Evolutionary conservation across 2,797 vertebrate genomes (phyloP), one percentile per base, ranked within the genome.

Genomic region (Girardinus metallicus): DNA sequence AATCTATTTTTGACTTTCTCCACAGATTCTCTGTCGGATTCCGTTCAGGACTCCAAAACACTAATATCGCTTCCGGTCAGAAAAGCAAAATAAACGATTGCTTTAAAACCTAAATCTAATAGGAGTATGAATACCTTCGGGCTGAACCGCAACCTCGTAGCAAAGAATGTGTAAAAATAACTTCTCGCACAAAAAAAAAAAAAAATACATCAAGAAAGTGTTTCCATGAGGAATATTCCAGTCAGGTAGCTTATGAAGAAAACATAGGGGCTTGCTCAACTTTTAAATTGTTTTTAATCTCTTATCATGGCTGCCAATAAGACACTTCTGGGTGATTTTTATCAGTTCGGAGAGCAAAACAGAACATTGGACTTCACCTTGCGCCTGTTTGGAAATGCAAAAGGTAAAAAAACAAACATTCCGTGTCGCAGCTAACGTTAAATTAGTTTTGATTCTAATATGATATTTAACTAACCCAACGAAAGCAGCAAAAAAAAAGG

Each of bases 361-460:
- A 29, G 41, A 44, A 71, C 41, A n/a, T 71, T 71, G 68, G 68
- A 29, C 39, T 71, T 43, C 26, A 2, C 41, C 26, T 41, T n/a
- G 26, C 43, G 68, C 68, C 12, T 43, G 68, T 13, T 51, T 39
- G 46, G 72, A 21, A 36, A 39, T 55, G 36, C 11, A 11, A 39
- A 60, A 60, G 55, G 43, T 60, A 75, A 76, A 76, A 29, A 46
- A 64, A 39, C 31, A n/a, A n/a, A n/a, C 18, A n/a, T 62, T 79
- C 44, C 13, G 31, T 18, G 21, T 51, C 7, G 36, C 60, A 39
- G 60, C 26, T 49, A 66, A 12, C 5, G 29, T 16, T 47, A 31
- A 15, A 79, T 73, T 62, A 39, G 15, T 49, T 79, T 47, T 39
- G 43, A 8, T 29, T 23, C 34, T 41, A 12, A 72, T 15, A 51